These are phyloP conservation scores for Ephydatia muelleri DNA, from an alignment of 37 sponge, comb jelly and placozoan species.

Conservation along the genomic window DNA sequence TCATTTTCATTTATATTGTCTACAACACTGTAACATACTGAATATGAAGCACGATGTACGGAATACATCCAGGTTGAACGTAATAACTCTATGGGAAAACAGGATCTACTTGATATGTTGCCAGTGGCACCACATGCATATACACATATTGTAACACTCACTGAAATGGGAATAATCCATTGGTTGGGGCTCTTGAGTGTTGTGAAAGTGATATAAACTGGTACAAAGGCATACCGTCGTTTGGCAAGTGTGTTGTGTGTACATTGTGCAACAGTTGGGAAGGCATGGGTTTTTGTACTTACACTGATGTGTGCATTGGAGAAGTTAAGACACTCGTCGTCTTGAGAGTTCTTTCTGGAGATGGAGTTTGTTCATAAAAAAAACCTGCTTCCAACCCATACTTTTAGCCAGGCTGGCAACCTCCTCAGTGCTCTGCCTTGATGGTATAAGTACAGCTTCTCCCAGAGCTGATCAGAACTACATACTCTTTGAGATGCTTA, in stretches of 20 bases:
- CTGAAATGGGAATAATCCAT: too few relatives aligned
- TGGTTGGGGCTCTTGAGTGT: too few relatives aligned
- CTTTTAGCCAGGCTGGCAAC: slow-evolving; percentile 72
- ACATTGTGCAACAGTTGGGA: background rate
- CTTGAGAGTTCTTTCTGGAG: slow-evolving; percentile 87
- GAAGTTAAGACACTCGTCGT: slow-evolving; percentile 16
- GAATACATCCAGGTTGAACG: too few relatives aligned
- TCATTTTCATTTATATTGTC: background rate
- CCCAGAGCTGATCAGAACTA: slow-evolving; percentile 74
- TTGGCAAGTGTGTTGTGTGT: too few relatives aligned
- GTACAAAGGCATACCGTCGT: too few relatives aligned
- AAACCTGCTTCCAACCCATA: slow-evolving; percentile 90
- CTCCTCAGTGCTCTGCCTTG: slow-evolving; percentile 58
- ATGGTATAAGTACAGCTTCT: slow-evolving; percentile 56
- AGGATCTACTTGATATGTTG: too few relatives aligned
- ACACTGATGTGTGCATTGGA: background rate
- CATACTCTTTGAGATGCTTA: slow-evolving; percentile 58
- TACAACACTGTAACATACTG: too few relatives aligned
- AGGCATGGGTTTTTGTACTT: background rate
- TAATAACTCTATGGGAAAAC: too few relatives aligned
- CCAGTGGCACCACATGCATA: too few relatives aligned
- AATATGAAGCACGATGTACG: too few relatives aligned
- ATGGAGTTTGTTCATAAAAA: slow-evolving; percentile 94
- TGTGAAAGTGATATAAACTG: too few relatives aligned
- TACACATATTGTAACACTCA: too few relatives aligned